Percentiles rank a stretch among this genome's conserved stretches.
phyloP scores from a whole-genome alignment of 2,113 vertebrate species.

The Eolophus roseicapilla region DNA sequence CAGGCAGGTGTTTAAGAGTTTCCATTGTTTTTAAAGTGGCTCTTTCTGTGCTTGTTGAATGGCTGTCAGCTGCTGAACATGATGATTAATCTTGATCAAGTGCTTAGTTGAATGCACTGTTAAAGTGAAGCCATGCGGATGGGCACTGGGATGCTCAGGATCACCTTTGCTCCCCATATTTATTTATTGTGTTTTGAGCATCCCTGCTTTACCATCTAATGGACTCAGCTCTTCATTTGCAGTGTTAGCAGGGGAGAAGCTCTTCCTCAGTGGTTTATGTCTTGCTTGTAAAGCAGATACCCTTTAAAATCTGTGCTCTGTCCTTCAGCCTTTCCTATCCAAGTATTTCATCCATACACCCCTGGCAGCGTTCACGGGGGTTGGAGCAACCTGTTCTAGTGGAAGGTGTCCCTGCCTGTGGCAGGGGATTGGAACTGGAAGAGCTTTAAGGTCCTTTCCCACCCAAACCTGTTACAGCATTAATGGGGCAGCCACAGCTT shows the following conservation, averaged over 20 bases:
- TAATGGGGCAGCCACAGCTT: too few relatives aligned
- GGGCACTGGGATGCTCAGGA: neutral
- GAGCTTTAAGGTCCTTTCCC: too few relatives aligned
- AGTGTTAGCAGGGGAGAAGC: neutral
- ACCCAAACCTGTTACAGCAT: too few relatives aligned
- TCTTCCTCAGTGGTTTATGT: neutral
- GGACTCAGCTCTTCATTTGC: neutral
- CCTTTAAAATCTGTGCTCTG: neutral
- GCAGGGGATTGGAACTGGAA: too few relatives aligned
- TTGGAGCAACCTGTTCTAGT: neutral
- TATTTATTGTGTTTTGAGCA: neutral
- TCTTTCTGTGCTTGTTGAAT: neutral
- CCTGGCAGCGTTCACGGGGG: neutral
- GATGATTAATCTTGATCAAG: neutral
- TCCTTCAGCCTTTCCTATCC: neutral
- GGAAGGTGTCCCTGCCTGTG: neutral
- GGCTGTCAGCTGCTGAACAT: neutral
- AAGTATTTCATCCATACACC: neutral
- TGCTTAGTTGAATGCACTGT: neutral
- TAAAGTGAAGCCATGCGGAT: neutral
- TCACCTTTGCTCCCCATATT: neutral
- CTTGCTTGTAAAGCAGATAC: neutral
- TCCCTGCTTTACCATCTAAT: fast-evolving
- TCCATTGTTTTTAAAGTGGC: neutral
- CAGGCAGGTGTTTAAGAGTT: neutral